Conservation (phyloP, 1,140 invertebrate genomes). For the Tetranychus cinnabarinus region DNA sequence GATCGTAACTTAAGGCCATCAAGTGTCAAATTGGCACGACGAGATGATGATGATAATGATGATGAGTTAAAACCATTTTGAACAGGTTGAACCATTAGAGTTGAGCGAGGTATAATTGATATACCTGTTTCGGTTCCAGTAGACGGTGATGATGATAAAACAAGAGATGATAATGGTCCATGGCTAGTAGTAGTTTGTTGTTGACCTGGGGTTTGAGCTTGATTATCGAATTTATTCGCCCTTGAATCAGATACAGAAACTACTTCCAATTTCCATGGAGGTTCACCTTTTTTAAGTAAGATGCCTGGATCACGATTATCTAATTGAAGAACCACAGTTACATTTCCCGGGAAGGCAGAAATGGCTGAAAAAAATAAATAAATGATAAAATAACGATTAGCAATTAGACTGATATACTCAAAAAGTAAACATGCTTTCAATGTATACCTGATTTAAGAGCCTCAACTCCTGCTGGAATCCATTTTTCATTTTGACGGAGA, state of each 20-base stretch:
- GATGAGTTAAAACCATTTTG: background rate
- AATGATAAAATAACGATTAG: too few relatives aligned
- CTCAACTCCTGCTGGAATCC: slow-evolving; percentile 62
- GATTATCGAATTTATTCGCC: too few relatives aligned
- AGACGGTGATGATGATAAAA: background rate
- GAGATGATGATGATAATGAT: background rate
- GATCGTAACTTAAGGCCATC: slow-evolving; percentile 10
- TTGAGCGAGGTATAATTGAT: background rate
- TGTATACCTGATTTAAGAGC: slow-evolving; percentile 67
- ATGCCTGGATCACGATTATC: slow-evolving; percentile 31
- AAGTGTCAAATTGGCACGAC: slow-evolving; percentile 13
- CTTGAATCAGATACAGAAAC: background rate
- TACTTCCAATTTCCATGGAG: slow-evolving; percentile 8
- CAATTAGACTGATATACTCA: too few relatives aligned
- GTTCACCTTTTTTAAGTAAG: slow-evolving; percentile 2
- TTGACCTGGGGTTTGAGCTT: background rate
- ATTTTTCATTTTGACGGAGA: slow-evolving; percentile 60
- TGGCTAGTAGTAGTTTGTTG: background rate
- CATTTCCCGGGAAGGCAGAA: slow-evolving; percentile 39
- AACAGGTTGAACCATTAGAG: background rate
- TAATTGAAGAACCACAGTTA: slow-evolving; percentile 78
- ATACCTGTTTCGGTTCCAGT: background rate
- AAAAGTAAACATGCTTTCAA: background rate
- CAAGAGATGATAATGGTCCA: too few relatives aligned
- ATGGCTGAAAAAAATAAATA: background rate